Conservation (phyloP, 2,888 invertebrate species). For the Leucophora obtusa region DNA sequence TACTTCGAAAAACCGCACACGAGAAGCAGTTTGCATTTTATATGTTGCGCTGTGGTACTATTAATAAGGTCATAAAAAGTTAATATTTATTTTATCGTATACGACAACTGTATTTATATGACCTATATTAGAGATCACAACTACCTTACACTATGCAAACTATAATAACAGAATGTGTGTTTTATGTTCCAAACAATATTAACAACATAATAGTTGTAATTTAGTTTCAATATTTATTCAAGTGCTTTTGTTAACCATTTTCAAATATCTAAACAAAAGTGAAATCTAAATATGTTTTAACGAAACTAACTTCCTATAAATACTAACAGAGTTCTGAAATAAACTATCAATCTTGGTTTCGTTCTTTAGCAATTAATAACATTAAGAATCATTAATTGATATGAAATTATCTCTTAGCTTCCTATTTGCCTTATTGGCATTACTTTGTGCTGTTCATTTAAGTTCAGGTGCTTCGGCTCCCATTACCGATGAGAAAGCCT, state of each 20-base stretch:
- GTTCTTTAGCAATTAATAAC: background rate
- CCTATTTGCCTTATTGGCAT: constrained; percentile 29
- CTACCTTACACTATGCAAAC: too few relatives aligned
- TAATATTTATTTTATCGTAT: too few relatives aligned
- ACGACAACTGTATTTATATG: constrained; percentile 25
- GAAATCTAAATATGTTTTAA: background rate
- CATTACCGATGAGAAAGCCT: background rate
- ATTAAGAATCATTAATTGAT: background rate
- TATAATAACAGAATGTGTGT: background rate
- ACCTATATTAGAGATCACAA: background rate
- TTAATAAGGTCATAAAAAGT: too few relatives aligned
- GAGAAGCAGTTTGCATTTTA: too few relatives aligned
- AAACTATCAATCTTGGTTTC: constrained; percentile 24
- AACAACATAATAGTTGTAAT: too few relatives aligned
- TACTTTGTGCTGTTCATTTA: constrained; percentile 29
- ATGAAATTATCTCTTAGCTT: constrained; percentile 44
- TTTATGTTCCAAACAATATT: background rate
- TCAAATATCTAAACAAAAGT: background rate
- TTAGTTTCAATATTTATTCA: constrained; percentile 31
- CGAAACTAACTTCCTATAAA: constrained; percentile 18
- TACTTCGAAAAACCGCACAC: too few relatives aligned
- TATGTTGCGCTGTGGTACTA: too few relatives aligned
- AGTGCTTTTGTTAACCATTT: constrained; percentile 1
- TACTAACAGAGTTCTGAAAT: background rate
- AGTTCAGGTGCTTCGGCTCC: constrained; percentile 19